phyloP scores from a whole-genome alignment of 2,113 vertebrate genomes.

The Chloropsis hardwickii region DNA sequence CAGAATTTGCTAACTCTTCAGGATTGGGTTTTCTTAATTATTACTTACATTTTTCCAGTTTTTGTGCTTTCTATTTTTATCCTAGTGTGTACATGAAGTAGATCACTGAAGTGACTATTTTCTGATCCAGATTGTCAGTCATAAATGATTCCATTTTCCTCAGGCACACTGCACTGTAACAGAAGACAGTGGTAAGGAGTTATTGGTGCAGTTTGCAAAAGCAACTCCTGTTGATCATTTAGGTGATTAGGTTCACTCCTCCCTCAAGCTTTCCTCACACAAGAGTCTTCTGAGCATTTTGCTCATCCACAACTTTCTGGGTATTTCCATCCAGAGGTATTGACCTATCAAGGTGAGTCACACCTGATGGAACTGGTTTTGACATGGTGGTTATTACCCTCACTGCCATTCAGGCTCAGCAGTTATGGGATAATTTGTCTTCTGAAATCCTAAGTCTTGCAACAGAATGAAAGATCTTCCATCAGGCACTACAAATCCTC shows the following conservation, averaged over 20 bases:
- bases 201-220: not conserved
- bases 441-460: not conserved
- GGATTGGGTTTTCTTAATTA: accelerated
- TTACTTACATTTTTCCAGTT: not conserved
- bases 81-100: not conserved
- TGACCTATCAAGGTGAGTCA: not conserved
- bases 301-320: not conserved
- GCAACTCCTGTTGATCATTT: not conserved
- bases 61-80: not conserved
- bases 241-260: not conserved
- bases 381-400: not conserved
- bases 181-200: not conserved
- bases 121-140: not conserved
- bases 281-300: not conserved
- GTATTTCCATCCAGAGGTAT: not conserved
- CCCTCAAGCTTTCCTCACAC: not conserved
- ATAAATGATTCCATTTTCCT: not conserved
- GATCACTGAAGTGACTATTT: not conserved
- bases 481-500: not conserved
- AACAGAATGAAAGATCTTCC: not conserved
- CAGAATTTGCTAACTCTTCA: not conserved
- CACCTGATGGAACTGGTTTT: not conserved
- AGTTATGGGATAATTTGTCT: not conserved
- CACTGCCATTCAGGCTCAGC: not conserved
- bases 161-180: not conserved